Evolutionary conservation across 2,888 invertebrate species (phyloP).

Genomic region (Mesorhabditis sp.): DNA sequence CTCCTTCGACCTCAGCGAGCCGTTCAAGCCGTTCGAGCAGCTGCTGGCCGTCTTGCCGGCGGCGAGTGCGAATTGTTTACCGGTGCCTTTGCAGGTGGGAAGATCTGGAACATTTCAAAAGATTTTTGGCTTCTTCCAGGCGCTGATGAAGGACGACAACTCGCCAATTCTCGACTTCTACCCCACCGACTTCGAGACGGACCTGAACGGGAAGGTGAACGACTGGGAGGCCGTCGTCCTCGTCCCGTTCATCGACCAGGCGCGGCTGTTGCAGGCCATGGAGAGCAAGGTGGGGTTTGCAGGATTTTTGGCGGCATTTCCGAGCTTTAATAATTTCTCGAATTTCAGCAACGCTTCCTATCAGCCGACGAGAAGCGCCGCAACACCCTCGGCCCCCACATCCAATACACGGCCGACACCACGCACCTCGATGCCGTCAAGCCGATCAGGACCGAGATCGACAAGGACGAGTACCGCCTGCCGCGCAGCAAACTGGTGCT

Average conservation of each 20-base stretch:
- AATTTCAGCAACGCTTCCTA: conserved; percentile 63
- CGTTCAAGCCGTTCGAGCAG: conserved; percentile 89
- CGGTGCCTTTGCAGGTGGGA: conserved; percentile 71
- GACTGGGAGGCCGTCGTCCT: conserved; percentile 94
- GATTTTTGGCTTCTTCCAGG: conserved; percentile 25
- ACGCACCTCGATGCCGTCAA: background rate
- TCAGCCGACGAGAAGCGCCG: conserved; percentile 72
- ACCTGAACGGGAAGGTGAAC: conserved; percentile 89
- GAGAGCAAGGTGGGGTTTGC: conserved; percentile 16
- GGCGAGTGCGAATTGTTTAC: conserved; percentile 77
- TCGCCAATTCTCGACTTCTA: conserved; percentile 86
- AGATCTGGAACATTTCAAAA: background rate
- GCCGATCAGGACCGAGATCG: conserved; percentile 54
- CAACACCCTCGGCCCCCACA: conserved; percentile 83
- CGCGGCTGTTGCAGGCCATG: conserved; percentile 69
- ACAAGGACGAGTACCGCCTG: conserved; percentile 57
- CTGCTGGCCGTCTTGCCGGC: conserved; percentile 81
- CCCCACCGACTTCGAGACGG: conserved; percentile 83
- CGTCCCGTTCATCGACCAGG: conserved; percentile 86
- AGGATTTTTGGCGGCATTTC: background rate
- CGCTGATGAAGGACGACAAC: conserved; percentile 72
- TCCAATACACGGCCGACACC: conserved; percentile 68
- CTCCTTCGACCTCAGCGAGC: conserved; percentile 78
- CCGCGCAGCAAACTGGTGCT: conserved; percentile 61
- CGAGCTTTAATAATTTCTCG: background rate